Base-by-base conservation (phyloP, 64 coral and sea anemone species). In the Pocillopora verrucosa region DNA sequence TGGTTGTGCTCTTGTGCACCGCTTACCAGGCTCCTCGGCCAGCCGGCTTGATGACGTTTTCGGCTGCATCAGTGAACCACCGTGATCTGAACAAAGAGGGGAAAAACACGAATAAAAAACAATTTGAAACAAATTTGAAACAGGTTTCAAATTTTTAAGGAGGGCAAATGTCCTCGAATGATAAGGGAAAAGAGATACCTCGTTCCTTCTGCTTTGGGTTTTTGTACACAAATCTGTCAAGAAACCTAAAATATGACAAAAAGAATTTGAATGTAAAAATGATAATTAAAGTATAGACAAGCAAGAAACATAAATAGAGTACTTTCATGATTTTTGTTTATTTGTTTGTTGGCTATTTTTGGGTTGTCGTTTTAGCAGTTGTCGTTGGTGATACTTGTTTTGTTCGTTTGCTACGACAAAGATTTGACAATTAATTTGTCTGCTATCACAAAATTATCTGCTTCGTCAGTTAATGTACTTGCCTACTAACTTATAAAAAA, bases 191-290 rank as follows among this genome's bases (percentile, higher is more conserved):
- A 51, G 41, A 85, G 10, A 13, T 94, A 98, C 96, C 96, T 80
- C 92, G 87, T 25, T 91, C 87, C 62, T 98, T 98, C 72, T 91
- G 93, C 80, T 98, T 98, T 7, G 96, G 96, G 77, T 98, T 98
- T 76, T 95, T 98, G 76, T 98, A 98, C 16, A 98, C 90, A 89
- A 98, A 98, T 61, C 96, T 88, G 80, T 98, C 96, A 24, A 98
- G 77, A 76, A 98, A 98, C 58, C 96, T 98, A 26, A 60, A 62
- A 14, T 7, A 51, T 51, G 41, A 51, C 41, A 51, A 51, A 7
- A 51, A 51, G 30, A 51, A 51, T 51, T 51, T 3, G 41, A 51
- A 51, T 51, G 41, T 51, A 51, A 51, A 4, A 3, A 34, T 75
- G 19, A 35, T 61, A 13, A 4, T 74, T 20, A 74, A 74, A 56